A percentile compares a stretch with the other conserved stretches of the same genome.
phyloP scores from a whole-genome alignment of 1,140 invertebrate genomes.

The Hypothenemus hampei region DNA sequence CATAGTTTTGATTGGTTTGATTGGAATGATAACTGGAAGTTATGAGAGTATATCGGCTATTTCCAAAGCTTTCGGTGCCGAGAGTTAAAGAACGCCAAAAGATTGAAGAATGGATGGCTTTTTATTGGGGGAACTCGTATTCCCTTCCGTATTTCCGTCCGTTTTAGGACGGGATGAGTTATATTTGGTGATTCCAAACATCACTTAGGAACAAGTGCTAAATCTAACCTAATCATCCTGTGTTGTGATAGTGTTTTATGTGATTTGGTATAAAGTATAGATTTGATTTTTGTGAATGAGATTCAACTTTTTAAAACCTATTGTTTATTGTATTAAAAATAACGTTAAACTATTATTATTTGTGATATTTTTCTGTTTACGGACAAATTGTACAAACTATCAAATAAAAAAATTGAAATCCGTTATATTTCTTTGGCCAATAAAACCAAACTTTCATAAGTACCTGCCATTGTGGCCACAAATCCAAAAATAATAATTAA shows the following conservation, averaged over 20 bases:
- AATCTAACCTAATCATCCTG: too few relatives aligned
- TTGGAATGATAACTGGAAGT: slow-evolving; percentile 68
- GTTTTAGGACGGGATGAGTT: slow-evolving; percentile 2
- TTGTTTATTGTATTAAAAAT: too few relatives aligned
- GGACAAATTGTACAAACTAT: too few relatives aligned
- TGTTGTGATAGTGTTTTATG: too few relatives aligned
- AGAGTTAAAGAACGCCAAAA: slow-evolving; percentile 9
- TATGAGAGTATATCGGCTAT: slow-evolving; percentile 65
- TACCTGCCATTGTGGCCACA: not conserved
- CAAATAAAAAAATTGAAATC: too few relatives aligned
- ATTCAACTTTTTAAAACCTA: too few relatives aligned
- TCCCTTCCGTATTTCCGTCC: not conserved
- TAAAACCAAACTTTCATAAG: slow-evolving; percentile 4
- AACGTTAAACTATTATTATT: too few relatives aligned
- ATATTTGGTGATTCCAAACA: too few relatives aligned
- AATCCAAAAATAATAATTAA: slow-evolving; percentile 3
- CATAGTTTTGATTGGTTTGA: slow-evolving; percentile 62
- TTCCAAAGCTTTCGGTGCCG: slow-evolving; percentile 42
- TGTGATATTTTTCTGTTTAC: too few relatives aligned
- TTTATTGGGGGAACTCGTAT: not conserved
- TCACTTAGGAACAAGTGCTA: too few relatives aligned
- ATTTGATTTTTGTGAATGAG: too few relatives aligned
- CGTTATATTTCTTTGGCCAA: not conserved
- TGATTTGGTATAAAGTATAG: too few relatives aligned
- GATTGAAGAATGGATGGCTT: not conserved